These are phyloP conservation scores for Idaea aversata DNA, from an alignment of 2,888 invertebrate genomes.

Conservation along the genomic window DNA sequence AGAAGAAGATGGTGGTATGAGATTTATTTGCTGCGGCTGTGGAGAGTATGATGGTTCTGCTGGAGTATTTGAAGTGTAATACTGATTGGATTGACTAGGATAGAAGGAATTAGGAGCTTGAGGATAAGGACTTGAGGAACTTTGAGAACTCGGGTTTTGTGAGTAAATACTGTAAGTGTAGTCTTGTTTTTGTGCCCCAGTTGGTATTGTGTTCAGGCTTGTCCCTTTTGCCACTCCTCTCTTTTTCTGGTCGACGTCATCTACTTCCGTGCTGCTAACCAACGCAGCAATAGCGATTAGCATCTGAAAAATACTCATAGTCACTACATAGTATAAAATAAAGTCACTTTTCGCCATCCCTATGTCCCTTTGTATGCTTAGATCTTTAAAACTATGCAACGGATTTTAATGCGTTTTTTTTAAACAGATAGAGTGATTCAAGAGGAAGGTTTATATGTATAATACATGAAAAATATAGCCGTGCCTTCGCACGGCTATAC, in stretches of 20 bases:
- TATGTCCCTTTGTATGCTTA: too few relatives aligned
- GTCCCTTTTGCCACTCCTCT: constrained; percentile 63
- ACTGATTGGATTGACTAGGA: constrained; percentile 62
- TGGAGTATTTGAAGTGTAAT: constrained; percentile 51
- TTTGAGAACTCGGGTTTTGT: constrained; percentile 51
- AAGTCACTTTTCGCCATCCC: too few relatives aligned
- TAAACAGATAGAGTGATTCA: too few relatives aligned
- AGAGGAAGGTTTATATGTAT: too few relatives aligned
- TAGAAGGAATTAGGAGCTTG: constrained; percentile 66
- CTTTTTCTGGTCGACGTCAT: constrained; percentile 70
- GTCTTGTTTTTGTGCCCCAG: constrained; percentile 71
- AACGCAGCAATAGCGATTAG: constrained; percentile 56
- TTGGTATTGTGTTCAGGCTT: constrained; percentile 62
- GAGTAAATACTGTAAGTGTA: constrained; percentile 67
- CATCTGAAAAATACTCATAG: constrained; percentile 56
- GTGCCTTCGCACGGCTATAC: too few relatives aligned
- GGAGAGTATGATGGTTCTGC: constrained; percentile 36
- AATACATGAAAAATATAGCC: too few relatives aligned
- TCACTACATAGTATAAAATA: too few relatives aligned
- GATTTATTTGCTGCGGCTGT: constrained; percentile 50
- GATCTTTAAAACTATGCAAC: too few relatives aligned
- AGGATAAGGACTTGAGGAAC: constrained; percentile 44
- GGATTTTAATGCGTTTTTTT: too few relatives aligned
- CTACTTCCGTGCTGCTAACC: constrained; percentile 58
- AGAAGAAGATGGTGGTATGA: constrained; percentile 47